Base-by-base conservation (phyloP, 1,140 invertebrate species). In the Caenorhabditis brenneri region DNA sequence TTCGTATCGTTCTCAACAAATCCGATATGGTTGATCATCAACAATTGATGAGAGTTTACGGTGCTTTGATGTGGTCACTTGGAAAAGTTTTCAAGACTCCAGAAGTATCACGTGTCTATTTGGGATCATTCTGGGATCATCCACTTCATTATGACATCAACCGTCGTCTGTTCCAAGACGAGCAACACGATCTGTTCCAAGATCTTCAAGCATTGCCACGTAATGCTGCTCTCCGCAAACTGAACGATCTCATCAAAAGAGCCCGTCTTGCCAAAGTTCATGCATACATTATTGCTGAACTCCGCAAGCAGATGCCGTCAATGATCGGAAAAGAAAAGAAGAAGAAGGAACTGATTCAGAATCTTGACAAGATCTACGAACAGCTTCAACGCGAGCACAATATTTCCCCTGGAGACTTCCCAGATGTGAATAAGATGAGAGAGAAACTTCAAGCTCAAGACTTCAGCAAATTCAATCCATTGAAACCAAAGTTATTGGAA, bases 21-120 rank as follows among this genome's bases (percentile, higher is more conserved):
- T 96, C 97, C 29, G 97, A 99, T 90, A 98, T 97, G 95, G 95
- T 99, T 39, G 96, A 99, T 91, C 96, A 98, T 92, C 97, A 99
- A 90, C 96, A 98, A 91, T 92, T 99, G 39, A 98, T 99, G 96
- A 93, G 97, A 85, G 97, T 99, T 6, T 99, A 99, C 91, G 94
- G 94, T 27, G 97, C 97, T 5, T 93, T 99, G 16, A 99, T 99
- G 97, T 98, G 97, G 97, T 97, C 96, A 0, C 92, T 99, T 55
- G 97, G 96, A 12, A 97, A 97, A 92, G 95, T 96, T 0, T 92
- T 99, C 83, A 96, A 97, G 91, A 99, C 97, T 16, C 97, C 97
- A 2, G 97, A 99, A 93, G 97, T 99, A n/a, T 95, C 96, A 0
- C 93, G 97, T 85, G 97, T 99, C 1, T 99, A 98, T 89, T 97